Conservation (phyloP, 2,888 invertebrate genomes). For the Spodoptera littoralis region DNA sequence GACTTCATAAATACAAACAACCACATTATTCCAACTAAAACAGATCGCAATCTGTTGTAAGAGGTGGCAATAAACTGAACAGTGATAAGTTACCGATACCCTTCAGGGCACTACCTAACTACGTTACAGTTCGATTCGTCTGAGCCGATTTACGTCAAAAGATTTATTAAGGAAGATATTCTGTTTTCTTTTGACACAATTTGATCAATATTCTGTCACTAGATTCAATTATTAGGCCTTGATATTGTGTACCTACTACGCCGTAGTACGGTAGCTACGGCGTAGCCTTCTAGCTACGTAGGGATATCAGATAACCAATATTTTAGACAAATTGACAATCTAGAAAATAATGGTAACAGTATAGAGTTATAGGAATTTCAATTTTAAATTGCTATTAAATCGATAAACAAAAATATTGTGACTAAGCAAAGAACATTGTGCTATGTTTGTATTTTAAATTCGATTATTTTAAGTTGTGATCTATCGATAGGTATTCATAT, state of each 20-base stretch:
- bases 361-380: background rate
- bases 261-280: slow-evolving; percentile 21
- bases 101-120: slow-evolving; percentile 20
- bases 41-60: slow-evolving; percentile 12
- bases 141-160: slow-evolving; percentile 23
- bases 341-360: background rate
- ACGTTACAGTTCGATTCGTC: slow-evolving; percentile 33
- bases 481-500: too few species aligned
- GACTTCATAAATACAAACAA: too few species aligned
- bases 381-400: background rate
- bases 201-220: slow-evolving; percentile 24
- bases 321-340: background rate
- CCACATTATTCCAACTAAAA: slow-evolving; percentile 9
- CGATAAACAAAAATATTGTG: too few species aligned
- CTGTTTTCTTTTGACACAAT: slow-evolving; percentile 11
- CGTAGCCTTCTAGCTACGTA: slow-evolving; percentile 22
- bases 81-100: slow-evolving; percentile 26
- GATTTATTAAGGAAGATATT: slow-evolving; percentile 42
- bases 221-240: slow-evolving; percentile 13
- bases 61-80: slow-evolving; percentile 24
- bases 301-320: slow-evolving; percentile 21
- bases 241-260: slow-evolving; percentile 28
- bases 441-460: too few species aligned
- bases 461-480: too few species aligned
- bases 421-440: too few species aligned